Evolutionary conservation across 2,113 vertebrate genomes (phyloP).

Genomic region (Solenodon paradoxus): DNA sequence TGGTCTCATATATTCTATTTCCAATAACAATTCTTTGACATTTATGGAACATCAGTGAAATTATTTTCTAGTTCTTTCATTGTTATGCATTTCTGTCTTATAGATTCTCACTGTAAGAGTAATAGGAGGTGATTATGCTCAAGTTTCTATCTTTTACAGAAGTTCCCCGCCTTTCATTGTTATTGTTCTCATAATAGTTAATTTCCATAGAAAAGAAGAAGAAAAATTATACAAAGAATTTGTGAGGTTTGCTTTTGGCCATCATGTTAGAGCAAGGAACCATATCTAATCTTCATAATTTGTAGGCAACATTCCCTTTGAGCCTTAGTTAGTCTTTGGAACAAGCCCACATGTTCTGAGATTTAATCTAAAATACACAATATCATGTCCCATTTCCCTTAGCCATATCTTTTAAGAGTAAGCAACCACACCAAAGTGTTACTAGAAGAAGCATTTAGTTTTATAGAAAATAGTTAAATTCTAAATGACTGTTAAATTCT

Average conservation of each 20-base stretch:
- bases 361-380: conserved; percentile 23
- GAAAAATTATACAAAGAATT: not conserved
- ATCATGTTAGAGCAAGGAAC: not conserved
- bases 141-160: not conserved
- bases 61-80: not conserved
- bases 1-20: not conserved
- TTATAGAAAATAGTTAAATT: conserved; percentile 42
- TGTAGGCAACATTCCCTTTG: not conserved
- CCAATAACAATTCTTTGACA: not conserved
- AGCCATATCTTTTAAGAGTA: not conserved
- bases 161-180: not conserved
- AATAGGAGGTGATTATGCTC: not conserved
- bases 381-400: not conserved
- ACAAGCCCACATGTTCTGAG: not conserved
- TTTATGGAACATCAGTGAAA: not conserved
- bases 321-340: not conserved
- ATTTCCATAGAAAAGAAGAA: not conserved
- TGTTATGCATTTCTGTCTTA: not conserved
- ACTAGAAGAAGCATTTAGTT: conserved; percentile 56
- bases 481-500: too few species aligned
- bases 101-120: not conserved
- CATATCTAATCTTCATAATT: not conserved
- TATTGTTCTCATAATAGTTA: not conserved
- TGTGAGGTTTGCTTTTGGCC: not conserved
- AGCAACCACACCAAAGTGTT: conserved; percentile 18